Evolutionary conservation across 1,140 invertebrate genomes (phyloP).

Genomic region (Phocides pigmalion): DNA sequence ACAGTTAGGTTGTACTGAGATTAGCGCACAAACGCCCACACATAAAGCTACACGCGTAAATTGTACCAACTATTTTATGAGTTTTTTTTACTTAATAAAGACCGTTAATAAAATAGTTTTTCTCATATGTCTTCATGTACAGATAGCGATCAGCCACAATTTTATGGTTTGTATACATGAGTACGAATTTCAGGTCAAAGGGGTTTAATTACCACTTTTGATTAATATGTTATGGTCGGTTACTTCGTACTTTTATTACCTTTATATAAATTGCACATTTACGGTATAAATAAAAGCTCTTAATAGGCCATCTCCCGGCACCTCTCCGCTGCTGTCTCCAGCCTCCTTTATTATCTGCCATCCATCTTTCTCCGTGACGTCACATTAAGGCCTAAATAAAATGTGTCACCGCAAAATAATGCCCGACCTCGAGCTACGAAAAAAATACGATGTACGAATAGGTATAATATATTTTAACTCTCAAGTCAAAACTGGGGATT

Average conservation of each 20-base stretch:
- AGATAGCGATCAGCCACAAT: no score
- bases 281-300: conserved; percentile 14
- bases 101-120: no score
- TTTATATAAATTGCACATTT: conserved; percentile 21
- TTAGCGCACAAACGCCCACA: no score
- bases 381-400: conserved; percentile 43
- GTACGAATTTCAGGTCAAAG: neutral
- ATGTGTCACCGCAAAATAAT: conserved; percentile 39
- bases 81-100: no score
- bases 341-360: conserved; percentile 42
- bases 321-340: conserved; percentile 30
- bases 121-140: no score
- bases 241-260: neutral
- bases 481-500: neutral
- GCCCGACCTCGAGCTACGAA: conserved; percentile 5
- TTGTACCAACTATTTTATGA: no score
- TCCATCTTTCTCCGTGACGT: conserved; percentile 44
- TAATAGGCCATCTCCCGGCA: conserved; percentile 18
- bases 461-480: neutral
- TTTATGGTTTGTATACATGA: no score
- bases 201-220: neutral
- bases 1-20: no score
- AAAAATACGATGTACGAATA: neutral
- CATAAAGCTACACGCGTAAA: no score
- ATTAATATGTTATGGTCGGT: neutral